phyloP scores from a whole-genome alignment of 2,113 vertebrate species.

The Eulemur macaco region DNA sequence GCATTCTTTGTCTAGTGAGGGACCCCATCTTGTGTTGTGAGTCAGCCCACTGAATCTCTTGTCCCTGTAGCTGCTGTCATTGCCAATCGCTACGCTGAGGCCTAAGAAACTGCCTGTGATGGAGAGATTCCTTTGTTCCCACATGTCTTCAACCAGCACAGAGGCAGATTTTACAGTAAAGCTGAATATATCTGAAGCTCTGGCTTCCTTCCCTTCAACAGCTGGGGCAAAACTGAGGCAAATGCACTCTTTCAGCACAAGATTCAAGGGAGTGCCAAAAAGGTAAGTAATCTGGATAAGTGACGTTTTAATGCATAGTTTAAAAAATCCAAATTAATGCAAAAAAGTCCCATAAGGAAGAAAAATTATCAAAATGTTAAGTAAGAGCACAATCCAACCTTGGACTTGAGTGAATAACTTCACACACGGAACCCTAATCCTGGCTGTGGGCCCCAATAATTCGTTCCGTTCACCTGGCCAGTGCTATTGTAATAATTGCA shows the following conservation, averaged over 20 bases:
- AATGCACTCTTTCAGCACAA: not conserved
- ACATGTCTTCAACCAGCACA: accelerated
- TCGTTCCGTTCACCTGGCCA: not conserved
- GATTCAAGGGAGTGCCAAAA: not conserved
- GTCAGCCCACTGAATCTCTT: accelerated
- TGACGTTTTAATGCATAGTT: not conserved
- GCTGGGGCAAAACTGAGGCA: accelerated
- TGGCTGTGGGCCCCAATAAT: accelerated
- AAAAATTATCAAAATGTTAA: not conserved
- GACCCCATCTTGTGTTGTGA: too few relatives aligned
- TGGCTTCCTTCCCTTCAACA: accelerated
- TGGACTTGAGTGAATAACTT: not conserved
- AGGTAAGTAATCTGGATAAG: not conserved
- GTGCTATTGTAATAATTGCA: accelerated
- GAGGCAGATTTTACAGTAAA: accelerated
- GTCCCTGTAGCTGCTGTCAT: not conserved
- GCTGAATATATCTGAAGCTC: too few relatives aligned
- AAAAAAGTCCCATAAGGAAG: not conserved
- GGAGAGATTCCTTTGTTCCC: too few relatives aligned
- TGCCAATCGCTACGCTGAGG: accelerated
- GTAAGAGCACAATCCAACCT: not conserved
- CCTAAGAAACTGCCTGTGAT: accelerated
- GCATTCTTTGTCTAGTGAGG: not conserved
- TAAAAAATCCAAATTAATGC: not conserved
- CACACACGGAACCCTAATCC: not conserved